Conservation (phyloP, 2,113 vertebrate genomes). For the Calyptommatus sinebrachiatus region DNA sequence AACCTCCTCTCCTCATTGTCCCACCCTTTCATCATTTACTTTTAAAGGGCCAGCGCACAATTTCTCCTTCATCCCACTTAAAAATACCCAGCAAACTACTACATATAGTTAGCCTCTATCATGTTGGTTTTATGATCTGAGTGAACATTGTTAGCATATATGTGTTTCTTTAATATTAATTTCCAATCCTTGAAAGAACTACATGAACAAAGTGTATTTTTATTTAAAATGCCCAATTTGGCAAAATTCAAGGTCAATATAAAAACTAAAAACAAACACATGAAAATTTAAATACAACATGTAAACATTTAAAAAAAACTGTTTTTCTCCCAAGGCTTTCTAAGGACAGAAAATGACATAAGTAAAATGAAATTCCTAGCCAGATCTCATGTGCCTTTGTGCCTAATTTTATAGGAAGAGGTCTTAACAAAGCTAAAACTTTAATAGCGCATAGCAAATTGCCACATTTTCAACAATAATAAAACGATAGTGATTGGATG, state of each 20-base stretch:
- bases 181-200: not conserved
- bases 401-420: not conserved
- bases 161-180: no score
- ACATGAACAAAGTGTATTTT: not conserved
- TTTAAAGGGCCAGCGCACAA: no score
- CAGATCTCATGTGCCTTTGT: no score
- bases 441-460: not conserved
- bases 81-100: no score
- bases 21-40: no score
- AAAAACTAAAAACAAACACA: not conserved
- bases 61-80: no score
- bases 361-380: not conserved
- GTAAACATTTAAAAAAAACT: not conserved
- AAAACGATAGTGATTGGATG: conserved; percentile 36
- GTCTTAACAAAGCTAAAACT: not conserved
- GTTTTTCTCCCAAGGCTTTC: not conserved
- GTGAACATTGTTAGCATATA: no score
- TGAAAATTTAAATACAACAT: not conserved
- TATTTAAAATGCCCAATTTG: not conserved
- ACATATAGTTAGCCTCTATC: no score
- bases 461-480: conserved; percentile 19
- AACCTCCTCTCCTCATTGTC: no score
- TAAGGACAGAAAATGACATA: not conserved
- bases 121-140: no score
- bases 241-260: not conserved